Base-by-base conservation (phyloP, 1,140 invertebrate species). In the Heliconius nattereri region DNA sequence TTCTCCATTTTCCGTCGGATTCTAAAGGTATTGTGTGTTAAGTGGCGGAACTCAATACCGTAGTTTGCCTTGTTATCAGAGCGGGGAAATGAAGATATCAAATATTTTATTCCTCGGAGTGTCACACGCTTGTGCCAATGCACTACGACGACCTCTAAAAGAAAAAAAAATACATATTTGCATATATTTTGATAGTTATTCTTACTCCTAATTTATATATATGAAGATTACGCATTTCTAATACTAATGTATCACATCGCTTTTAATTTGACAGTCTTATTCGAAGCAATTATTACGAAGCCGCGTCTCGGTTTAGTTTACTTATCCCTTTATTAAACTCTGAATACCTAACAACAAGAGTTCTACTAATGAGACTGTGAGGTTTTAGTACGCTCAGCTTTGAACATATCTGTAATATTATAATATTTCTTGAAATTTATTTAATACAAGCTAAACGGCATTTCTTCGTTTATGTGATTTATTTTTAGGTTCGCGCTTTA, bases 281-380 rank as follows among this genome's bases (percentile, higher is more conserved):
- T 29, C 6, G 13, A 13, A 66, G 13, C 11, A 66, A 66, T 66
- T 16, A 66, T 9, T 1, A 66, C 13, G 9, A 66, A 29, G 26
- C 54, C 23, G 5, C 60, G 29, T 3, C 60, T 66, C 26, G 29
- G 60, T 29, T 66, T 16, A 66, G 60, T 66, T 66, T 66, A 29
- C 60, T 66, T 66, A 66, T 66, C 60, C 60, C 60, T 66, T 66
- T 29, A 66, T 66, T 29, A 66, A 29, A 66, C 20, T 66, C 26
- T 66, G 26, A 66, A 26, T 66, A 29, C n/a, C 23, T 23, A 13
- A 26, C 11, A 66, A 66, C 60, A 16, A 66, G 11, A 26, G 29
- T 29, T 66, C 60, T 29, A 13, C 11, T 66, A 66, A 66, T 66
- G 11, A 16, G 23, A 26, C 60, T 26, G 20, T 3, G 54, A 8